A percentile compares a stretch with the other conserved stretches of the same genome.
phyloP scores from a whole-genome alignment of 2,797 vertebrate genomes.

The Zenarchopterus dispar region DNA sequence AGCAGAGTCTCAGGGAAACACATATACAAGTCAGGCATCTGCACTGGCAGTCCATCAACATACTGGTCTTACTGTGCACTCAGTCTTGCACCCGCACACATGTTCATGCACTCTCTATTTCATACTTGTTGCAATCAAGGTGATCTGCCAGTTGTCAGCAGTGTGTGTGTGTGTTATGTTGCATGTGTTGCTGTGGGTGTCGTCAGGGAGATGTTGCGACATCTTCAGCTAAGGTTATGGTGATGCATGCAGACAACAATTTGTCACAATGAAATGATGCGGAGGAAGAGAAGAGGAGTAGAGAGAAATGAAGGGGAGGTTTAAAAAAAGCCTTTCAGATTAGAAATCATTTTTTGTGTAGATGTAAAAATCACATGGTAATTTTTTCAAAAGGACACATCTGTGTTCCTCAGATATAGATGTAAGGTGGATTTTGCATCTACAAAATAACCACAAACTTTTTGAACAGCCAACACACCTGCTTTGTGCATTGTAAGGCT shows the following conservation, averaged over 20 bases:
- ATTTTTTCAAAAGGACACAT: neutral
- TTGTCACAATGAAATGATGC: slow-evolving; percentile 42
- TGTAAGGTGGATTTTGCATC: neutral
- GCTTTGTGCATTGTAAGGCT: neutral
- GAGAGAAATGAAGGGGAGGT: too few relatives aligned
- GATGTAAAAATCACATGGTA: neutral
- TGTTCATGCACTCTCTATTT: slow-evolving; percentile 5
- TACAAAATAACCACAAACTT: neutral
- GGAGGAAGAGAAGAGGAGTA: neutral
- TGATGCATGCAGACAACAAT: slow-evolving; percentile 57
- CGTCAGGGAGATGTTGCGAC: slow-evolving; percentile 18
- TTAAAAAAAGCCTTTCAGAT: too few relatives aligned
- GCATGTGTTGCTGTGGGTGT: slow-evolving; percentile 10
- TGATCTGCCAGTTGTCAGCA: slow-evolving; percentile 34
- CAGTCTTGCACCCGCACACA: slow-evolving; percentile 12
- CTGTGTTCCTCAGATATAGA: slow-evolving; percentile 16
- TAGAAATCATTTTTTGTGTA: too few relatives aligned
- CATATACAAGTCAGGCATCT: neutral
- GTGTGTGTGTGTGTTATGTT: slow-evolving; percentile 10
- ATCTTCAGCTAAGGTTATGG: slow-evolving; percentile 45
- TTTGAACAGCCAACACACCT: neutral
- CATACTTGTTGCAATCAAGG: slow-evolving; percentile 19
- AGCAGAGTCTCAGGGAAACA: too few relatives aligned
- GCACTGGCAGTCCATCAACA: slow-evolving; percentile 15
- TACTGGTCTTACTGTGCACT: neutral